Conservation (phyloP, 2,888 invertebrate genomes). For the Gisinianus flammeolus region DNA sequence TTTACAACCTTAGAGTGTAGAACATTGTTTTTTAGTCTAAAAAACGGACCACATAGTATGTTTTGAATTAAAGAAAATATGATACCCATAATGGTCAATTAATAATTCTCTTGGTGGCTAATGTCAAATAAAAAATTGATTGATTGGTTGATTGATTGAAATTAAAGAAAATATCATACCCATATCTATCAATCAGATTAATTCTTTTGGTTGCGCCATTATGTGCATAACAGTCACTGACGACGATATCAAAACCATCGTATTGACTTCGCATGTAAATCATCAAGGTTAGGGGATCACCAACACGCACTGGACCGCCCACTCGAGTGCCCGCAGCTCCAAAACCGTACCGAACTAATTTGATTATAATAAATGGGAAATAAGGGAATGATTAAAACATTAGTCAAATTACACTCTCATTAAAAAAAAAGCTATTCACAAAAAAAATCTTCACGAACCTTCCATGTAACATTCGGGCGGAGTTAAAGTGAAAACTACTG, state of each 20-base stretch:
- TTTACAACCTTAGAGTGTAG: too few species aligned
- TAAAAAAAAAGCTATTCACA: too few species aligned
- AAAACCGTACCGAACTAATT: constrained; percentile 79
- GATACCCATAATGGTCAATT: too few species aligned
- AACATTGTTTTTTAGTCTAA: too few species aligned
- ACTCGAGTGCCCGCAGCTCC: constrained; percentile 84
- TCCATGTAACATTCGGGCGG: constrained; percentile 97
- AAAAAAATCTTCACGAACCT: too few species aligned
- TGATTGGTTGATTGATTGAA: too few species aligned
- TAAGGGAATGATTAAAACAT: too few species aligned
- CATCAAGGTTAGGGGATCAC: constrained; percentile 88
- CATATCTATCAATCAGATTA: constrained; percentile 88
- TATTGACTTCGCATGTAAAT: constrained; percentile 95
- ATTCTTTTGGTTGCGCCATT: constrained; percentile 91
- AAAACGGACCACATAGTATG: too few species aligned
- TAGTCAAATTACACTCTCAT: too few species aligned
- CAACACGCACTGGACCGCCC: constrained; percentile 87
- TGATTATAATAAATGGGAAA: too few species aligned
- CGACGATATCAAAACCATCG: constrained; percentile 93
- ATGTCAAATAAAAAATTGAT: constrained; percentile 5
- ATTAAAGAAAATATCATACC: constrained; percentile 64
- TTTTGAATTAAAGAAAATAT: too few species aligned
- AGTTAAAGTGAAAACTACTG: constrained; percentile 88
- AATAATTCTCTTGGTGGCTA: too few species aligned
- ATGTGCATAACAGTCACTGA: constrained; percentile 92